These are phyloP conservation scores for Rhinogobio ventralis DNA, from an alignment of 2,797 vertebrate species.

Conservation along the genomic window DNA sequence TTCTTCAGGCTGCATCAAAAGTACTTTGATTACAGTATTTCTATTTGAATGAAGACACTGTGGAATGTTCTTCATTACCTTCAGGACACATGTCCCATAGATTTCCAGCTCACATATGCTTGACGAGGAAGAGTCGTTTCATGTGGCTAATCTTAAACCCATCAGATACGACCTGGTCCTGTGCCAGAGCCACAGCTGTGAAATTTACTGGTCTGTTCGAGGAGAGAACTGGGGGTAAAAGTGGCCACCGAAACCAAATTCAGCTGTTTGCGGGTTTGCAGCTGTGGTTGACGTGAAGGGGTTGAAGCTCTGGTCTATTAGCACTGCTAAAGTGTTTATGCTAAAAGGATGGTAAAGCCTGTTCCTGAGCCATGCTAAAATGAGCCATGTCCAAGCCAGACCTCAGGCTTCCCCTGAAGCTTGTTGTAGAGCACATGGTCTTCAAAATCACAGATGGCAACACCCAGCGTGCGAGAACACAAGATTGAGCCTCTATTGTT, in stretches of 20 bases:
- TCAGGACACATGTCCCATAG: slow-evolving; percentile 39
- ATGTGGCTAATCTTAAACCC: slow-evolving; percentile 58
- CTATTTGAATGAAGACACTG: slow-evolving; percentile 48
- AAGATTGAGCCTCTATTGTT: slow-evolving; percentile 22
- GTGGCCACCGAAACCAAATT: slow-evolving; percentile 66
- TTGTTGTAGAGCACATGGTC: slow-evolving; percentile 68
- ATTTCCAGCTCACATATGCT: slow-evolving; percentile 53
- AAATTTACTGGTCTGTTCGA: slow-evolving; percentile 74
- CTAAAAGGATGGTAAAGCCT: slow-evolving; percentile 62
- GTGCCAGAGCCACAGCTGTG: slow-evolving; percentile 75
- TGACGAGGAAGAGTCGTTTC: slow-evolving; percentile 58
- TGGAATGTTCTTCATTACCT: slow-evolving; percentile 52
- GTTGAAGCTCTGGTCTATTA: slow-evolving; percentile 64
- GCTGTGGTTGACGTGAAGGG: slow-evolving; percentile 73
- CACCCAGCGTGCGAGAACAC: slow-evolving; percentile 48
- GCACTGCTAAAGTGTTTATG: slow-evolving; percentile 73
- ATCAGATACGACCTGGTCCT: slow-evolving; percentile 60
- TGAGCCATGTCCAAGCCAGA: slow-evolving; percentile 60
- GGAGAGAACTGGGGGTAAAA: slow-evolving; percentile 46
- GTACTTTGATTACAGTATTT: slow-evolving; percentile 45
- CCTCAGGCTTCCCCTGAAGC: slow-evolving; percentile 70
- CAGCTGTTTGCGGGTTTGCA: slow-evolving; percentile 77
- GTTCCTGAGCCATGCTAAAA: slow-evolving; percentile 63
- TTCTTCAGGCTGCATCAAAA: slow-evolving; percentile 37
- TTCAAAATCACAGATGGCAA: slow-evolving; percentile 73